Percentiles rank a stretch among this genome's conserved stretches.
phyloP scores from a whole-genome alignment of 2,113 vertebrate species.

The Dasypus novemcinctus region DNA sequence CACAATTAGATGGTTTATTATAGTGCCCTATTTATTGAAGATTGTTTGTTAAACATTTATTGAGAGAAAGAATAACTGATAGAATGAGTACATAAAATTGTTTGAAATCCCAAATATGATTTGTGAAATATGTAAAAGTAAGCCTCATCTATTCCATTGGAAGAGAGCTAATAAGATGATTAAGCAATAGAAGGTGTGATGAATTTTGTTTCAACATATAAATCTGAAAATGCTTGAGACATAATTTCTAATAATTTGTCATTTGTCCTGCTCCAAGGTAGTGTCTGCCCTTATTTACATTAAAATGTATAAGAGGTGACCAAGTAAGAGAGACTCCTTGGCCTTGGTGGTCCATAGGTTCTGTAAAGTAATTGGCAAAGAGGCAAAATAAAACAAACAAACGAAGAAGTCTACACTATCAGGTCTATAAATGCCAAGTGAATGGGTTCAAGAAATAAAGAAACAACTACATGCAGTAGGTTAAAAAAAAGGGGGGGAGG shows the following conservation, averaged over 20 bases:
- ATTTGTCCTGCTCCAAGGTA: neutral
- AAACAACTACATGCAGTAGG: neutral
- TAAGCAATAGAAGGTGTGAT: neutral
- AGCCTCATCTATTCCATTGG: neutral
- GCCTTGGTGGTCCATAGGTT: neutral
- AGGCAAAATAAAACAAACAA: neutral
- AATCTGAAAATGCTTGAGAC: neutral
- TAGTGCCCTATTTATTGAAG: neutral
- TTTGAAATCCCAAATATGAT: slow-evolving; percentile 19
- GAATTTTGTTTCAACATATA: slow-evolving; percentile 3
- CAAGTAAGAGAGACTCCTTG: neutral
- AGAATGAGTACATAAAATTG: slow-evolving; percentile 14
- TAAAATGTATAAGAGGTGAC: slow-evolving; percentile 28
- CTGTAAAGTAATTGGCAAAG: slow-evolving; percentile 26
- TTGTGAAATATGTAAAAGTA: neutral
- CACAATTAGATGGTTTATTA: neutral
- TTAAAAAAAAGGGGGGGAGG: neutral
- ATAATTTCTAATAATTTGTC: slow-evolving; percentile 16
- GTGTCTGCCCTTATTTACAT: neutral
- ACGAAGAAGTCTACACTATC: neutral
- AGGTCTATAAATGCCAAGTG: neutral
- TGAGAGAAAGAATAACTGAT: slow-evolving; percentile 17
- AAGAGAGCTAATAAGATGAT: neutral
- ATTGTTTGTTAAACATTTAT: slow-evolving; percentile 11
- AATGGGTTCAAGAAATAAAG: neutral